Percentiles rank a stretch among this genome's conserved stretches.
Conservation (phyloP, 2,797 vertebrate species). For the Eurystomus glaucurus region DNA sequence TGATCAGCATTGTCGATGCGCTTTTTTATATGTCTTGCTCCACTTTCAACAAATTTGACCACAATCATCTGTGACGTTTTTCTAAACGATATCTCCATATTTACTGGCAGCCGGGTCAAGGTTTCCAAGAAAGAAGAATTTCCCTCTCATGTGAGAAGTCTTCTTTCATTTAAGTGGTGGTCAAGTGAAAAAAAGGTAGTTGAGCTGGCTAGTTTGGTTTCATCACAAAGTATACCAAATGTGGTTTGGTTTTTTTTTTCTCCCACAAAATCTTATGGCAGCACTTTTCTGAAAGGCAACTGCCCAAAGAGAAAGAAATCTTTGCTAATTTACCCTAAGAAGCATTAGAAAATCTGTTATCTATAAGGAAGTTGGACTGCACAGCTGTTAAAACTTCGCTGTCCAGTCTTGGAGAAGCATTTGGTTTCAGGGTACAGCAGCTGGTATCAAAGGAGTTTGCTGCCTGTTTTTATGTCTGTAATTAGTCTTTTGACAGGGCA, state of each 20-base stretch:
- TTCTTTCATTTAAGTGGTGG: constrained; percentile 55
- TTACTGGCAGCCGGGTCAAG: constrained; percentile 72
- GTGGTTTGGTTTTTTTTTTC: neutral
- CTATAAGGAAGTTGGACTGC: neutral
- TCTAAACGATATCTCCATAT: constrained; percentile 63
- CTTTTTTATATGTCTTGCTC: constrained; percentile 77
- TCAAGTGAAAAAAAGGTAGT: constrained; percentile 55
- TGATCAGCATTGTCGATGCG: constrained; percentile 47
- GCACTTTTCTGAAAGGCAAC: neutral
- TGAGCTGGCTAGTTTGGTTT: constrained; percentile 9
- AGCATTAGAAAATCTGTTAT: neutral
- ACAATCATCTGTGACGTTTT: constrained; percentile 70
- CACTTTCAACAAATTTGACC: constrained; percentile 77
- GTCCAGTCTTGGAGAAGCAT: neutral
- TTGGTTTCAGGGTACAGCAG: neutral
- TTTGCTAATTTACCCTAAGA: neutral
- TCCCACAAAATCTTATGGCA: neutral
- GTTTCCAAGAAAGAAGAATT: constrained; percentile 77
- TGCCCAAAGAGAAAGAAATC: neutral
- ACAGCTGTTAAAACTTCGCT: neutral
- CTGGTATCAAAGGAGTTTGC: neutral
- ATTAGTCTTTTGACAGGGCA: neutral
- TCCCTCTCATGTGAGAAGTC: constrained; percentile 50
- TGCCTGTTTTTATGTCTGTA: neutral
- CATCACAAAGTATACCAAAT: neutral